phyloP scores from a whole-genome alignment of 2,888 invertebrate genomes.

The Callinectes sapidus region DNA sequence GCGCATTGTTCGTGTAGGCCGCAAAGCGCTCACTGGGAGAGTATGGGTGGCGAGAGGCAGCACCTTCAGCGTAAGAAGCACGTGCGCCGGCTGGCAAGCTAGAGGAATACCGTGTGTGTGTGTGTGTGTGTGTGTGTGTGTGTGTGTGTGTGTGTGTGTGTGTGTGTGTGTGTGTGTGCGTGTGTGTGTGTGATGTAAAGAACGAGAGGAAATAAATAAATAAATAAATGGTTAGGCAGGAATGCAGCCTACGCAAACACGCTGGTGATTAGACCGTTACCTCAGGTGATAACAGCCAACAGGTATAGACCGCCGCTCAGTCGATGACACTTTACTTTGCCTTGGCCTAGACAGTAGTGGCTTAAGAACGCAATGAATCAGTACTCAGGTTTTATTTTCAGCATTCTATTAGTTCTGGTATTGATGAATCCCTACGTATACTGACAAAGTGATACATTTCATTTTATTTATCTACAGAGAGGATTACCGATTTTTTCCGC shows the following conservation, averaged over 20 bases:
- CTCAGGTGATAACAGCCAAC: background rate
- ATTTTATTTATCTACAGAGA: background rate
- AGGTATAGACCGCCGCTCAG: background rate
- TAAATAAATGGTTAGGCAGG: background rate
- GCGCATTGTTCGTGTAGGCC: background rate
- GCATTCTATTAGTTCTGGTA: background rate
- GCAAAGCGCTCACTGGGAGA: background rate
- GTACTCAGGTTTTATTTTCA: background rate
- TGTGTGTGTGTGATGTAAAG: background rate
- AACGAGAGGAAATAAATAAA: background rate
- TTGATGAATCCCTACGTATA: background rate
- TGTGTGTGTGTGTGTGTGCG: slow-evolving; percentile 4
- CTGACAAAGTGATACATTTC: background rate
- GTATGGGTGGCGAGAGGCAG: background rate
- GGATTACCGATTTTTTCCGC: background rate
- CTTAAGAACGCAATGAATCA: background rate
- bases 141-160: slow-evolving; percentile 25
- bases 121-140: slow-evolving; percentile 20
- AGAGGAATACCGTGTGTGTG: slow-evolving; percentile 15
- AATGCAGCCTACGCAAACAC: background rate
- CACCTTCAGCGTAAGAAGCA: background rate
- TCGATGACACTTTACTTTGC: background rate
- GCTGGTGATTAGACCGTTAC: background rate
- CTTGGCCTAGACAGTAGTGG: background rate
- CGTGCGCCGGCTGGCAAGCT: background rate